Evolutionary conservation across 2,113 vertebrate species (phyloP).

Genomic region (Willisornis vidua): DNA sequence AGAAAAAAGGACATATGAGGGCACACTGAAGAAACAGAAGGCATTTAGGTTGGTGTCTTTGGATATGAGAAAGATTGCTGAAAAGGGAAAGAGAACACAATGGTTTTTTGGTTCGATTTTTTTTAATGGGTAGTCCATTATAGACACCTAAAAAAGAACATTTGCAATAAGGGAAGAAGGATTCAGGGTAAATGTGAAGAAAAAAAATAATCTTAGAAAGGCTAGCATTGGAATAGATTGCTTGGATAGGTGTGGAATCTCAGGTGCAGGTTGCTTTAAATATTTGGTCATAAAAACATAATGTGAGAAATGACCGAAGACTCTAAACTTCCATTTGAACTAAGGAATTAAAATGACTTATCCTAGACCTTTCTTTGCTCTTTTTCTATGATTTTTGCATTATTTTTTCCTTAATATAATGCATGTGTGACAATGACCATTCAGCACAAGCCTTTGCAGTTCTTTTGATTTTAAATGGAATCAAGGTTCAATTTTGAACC

Average conservation of each 20-base stretch:
- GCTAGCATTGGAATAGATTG: neutral
- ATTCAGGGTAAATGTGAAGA: neutral
- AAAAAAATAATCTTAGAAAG: neutral
- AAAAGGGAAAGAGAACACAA: neutral
- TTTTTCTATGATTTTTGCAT: neutral
- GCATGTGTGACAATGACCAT: fast-evolving
- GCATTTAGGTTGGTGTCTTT: neutral
- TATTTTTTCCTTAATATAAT: neutral
- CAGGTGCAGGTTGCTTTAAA: neutral
- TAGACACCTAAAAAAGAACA: neutral
- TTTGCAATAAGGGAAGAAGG: neutral
- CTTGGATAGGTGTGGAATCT: neutral
- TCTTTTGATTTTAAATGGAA: neutral
- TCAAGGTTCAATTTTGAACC: neutral
- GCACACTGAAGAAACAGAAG: neutral
- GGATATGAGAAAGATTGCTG: neutral
- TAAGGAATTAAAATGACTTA: neutral
- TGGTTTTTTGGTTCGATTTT: neutral
- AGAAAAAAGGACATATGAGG: neutral
- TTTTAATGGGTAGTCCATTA: neutral
- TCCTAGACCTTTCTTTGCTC: neutral
- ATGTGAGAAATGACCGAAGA: neutral
- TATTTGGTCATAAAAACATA: neutral
- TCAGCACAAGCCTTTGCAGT: neutral
- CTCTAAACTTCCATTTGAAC: neutral